Evolutionary conservation across 2,113 vertebrate genomes (phyloP).

Genomic region (Oncorhynchus tshawytscha): DNA sequence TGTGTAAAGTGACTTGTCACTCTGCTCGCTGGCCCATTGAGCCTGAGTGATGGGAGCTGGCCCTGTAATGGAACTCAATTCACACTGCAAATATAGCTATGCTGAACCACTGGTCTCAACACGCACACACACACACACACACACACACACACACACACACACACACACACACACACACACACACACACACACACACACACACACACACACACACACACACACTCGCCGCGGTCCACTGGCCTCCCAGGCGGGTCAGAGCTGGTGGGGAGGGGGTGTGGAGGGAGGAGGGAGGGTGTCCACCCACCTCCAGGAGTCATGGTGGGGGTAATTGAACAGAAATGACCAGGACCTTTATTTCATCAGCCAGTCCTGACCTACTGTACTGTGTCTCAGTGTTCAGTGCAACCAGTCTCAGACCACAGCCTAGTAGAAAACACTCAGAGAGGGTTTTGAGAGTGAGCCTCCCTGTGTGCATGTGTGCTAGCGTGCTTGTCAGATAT

Average conservation of each 20-base stretch:
- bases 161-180: no score
- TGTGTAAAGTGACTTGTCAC: conserved; percentile 44
- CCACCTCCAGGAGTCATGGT: conserved; percentile 56
- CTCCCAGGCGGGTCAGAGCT: conserved; percentile 51
- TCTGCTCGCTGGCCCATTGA: conserved; percentile 55
- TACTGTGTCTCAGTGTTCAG: not conserved
- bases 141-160: no score
- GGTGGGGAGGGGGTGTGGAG: conserved; percentile 11
- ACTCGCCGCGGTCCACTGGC: conserved; percentile 50
- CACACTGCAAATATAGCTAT: conserved; percentile 78
- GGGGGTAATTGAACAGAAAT: conserved; percentile 78
- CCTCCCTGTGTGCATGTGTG: not conserved
- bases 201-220: conserved; percentile 23
- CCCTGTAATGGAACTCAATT: conserved; percentile 72
- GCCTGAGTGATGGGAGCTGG: conserved; percentile 66
- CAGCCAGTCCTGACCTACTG: conserved; percentile 27
- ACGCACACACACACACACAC: conserved; percentile 42
- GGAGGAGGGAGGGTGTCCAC: conserved; percentile 21
- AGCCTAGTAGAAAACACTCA: not conserved
- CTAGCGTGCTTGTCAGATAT: not conserved
- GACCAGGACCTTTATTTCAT: conserved; percentile 59
- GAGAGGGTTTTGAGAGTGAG: not conserved
- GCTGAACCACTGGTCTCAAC: conserved; percentile 75
- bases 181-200: conserved; percentile 17
- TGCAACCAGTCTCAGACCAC: conserved; percentile 13